phyloP scores from a whole-genome alignment of 2,113 vertebrate genomes.

The Arvicanthis niloticus region DNA sequence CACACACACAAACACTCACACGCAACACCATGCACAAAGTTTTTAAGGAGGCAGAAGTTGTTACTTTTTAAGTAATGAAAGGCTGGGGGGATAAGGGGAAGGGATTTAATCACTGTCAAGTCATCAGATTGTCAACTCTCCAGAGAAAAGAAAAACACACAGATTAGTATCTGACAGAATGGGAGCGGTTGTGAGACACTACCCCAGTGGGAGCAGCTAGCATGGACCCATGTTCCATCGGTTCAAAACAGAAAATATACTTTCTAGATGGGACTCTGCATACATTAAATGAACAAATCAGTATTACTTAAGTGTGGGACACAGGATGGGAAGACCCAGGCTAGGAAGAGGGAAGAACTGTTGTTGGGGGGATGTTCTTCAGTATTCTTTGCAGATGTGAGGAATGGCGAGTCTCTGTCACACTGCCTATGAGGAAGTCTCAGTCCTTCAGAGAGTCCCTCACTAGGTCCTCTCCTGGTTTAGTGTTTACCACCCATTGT shows the following conservation, averaged over 20 bases:
- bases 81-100: too few relatives aligned
- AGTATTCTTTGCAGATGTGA: not conserved
- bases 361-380: not conserved
- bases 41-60: not conserved
- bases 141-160: not conserved
- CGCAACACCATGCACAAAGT: not conserved
- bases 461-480: not conserved
- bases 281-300: not conserved
- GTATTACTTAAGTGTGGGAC: not conserved
- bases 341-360: not conserved
- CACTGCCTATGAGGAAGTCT: accelerated
- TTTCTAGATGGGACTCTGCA: not conserved
- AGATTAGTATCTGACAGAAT: too few relatives aligned
- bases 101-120: not conserved
- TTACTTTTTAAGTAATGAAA: not conserved
- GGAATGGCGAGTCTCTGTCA: not conserved
- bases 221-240: accelerated
- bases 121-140: not conserved
- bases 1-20: too few relatives aligned
- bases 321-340: not conserved
- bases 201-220: accelerated
- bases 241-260: not conserved
- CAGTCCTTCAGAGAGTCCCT: not conserved
- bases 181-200: not conserved
- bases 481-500: not conserved